Base-by-base conservation (phyloP, 2,113 vertebrate species). In the Pyrgilauda ruficollis region DNA sequence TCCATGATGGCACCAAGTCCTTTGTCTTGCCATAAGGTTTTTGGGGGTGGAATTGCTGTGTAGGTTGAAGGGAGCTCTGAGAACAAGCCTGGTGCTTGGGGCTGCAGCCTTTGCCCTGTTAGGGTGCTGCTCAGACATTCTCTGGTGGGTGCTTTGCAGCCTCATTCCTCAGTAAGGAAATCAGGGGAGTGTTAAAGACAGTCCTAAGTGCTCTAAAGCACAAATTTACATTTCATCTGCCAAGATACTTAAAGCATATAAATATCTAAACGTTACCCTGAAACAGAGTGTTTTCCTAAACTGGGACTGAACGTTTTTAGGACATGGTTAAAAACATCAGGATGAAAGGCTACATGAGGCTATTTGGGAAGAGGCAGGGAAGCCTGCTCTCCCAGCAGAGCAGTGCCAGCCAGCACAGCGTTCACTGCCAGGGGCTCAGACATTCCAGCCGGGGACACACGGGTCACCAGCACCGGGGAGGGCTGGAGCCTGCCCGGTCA, bases 1-100 rank as follows among this genome's bases (percentile, higher is more conserved):
- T 56, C 46, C 17, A 3, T 1, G 16, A 14, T 15, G 5, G 30
- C 46, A 39, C 27, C 0, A 0, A 23, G 37, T 1, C 11, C 46
- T 66, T n/a, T 13, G 11, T 39, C n/a, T 49, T 21, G 11, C 41
- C n/a, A 2, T 12, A 5, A 7, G 43, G 15, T 5, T 85, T 70
- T 53, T 67, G 37, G 66, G 85, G 58, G 4, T 24, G 52, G 37
- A 82, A 33, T 23, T 49, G 18, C n/a, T 58, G 27, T 16, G 21
- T 17, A 17, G 35, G 35, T 41, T 62, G 70, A 70, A n/a, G 30
- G 21, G 37, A 44, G 8, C 22, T 53, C 70, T 28, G 37, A 49
- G 69, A 43, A 8, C 41, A 39, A 52, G 28, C 15, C 27, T 30
- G 59, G 27, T 19, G 10, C 59, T 21, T 8, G 39, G 46, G 37